These are phyloP conservation scores for Caprella mutica DNA, from an alignment of 2,888 invertebrate genomes.

Conservation along the genomic window DNA sequence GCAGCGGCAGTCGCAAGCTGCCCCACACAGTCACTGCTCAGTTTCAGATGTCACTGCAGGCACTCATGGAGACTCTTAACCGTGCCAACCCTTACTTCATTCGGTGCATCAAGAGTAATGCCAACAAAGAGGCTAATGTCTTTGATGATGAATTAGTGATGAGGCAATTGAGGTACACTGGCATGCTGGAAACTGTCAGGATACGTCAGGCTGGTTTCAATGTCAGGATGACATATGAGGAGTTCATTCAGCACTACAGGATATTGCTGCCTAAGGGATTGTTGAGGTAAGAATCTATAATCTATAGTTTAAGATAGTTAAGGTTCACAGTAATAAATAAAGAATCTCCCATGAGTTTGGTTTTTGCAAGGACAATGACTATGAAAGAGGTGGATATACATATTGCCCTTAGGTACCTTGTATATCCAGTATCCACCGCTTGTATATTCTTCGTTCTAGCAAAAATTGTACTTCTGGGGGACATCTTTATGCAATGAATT, in stretches of 20 bases:
- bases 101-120: constrained; percentile 90
- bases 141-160: constrained; percentile 90
- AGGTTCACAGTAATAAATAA: no score
- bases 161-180: constrained; percentile 80
- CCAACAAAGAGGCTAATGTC: constrained; percentile 78
- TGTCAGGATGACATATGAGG: constrained; percentile 82
- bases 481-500: no score
- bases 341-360: no score
- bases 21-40: constrained; percentile 88
- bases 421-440: no score
- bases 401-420: no score
- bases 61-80: constrained; percentile 84
- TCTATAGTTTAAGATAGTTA: no score
- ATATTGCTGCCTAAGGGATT: constrained; percentile 79
- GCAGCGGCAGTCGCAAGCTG: constrained; percentile 56
- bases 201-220: constrained; percentile 92
- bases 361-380: no score
- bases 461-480: background rate
- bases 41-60: constrained; percentile 82
- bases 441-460: background rate
- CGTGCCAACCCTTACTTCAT: constrained; percentile 77
- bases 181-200: constrained; percentile 91
- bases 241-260: constrained; percentile 83
- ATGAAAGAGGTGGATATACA: no score
- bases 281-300: constrained; percentile 43